These are phyloP conservation scores for Hyalella azteca DNA, from an alignment of 2,888 invertebrate species.

Conservation along the genomic window DNA sequence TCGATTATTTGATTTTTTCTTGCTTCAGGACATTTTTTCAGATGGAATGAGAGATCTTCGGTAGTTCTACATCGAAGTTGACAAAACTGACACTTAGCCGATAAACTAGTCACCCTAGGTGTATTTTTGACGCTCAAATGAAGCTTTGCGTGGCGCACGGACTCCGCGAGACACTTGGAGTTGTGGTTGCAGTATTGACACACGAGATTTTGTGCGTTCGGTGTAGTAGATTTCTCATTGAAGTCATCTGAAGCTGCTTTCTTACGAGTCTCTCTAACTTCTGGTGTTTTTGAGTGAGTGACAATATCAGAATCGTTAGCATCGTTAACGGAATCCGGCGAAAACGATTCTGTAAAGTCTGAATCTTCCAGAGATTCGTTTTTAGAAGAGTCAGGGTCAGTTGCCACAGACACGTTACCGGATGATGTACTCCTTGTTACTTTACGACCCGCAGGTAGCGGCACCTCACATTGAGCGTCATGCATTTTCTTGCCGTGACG, in stretches of 20 bases:
- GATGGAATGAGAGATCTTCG: conserved; percentile 76
- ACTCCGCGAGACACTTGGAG: conserved; percentile 81
- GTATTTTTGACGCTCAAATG: conserved; percentile 60
- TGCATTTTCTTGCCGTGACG: conserved; percentile 67
- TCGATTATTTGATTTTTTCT: conserved; percentile 61
- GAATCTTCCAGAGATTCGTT: background rate
- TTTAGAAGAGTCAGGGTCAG: background rate
- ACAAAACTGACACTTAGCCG: conserved; percentile 84
- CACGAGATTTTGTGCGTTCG: conserved; percentile 71
- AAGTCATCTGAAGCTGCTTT: background rate
- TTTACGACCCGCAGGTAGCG: background rate
- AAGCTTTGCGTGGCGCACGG: conserved; percentile 76
- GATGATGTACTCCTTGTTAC: conserved; percentile 7
- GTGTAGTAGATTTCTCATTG: conserved; percentile 62
- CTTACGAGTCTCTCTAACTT: background rate
- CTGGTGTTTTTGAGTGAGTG: background rate
- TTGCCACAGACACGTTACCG: background rate
- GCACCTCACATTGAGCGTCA: conserved; percentile 53
- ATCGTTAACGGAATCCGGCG: background rate
- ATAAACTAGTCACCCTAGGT: conserved; percentile 61
- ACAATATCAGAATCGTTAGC: background rate
- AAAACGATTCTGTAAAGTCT: background rate
- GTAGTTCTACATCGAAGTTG: conserved; percentile 86
- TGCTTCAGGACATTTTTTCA: conserved; percentile 74
- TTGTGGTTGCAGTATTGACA: conserved; percentile 77